Conservation (phyloP, 1,140 invertebrate species). For the Drosophila kohkoa region DNA sequence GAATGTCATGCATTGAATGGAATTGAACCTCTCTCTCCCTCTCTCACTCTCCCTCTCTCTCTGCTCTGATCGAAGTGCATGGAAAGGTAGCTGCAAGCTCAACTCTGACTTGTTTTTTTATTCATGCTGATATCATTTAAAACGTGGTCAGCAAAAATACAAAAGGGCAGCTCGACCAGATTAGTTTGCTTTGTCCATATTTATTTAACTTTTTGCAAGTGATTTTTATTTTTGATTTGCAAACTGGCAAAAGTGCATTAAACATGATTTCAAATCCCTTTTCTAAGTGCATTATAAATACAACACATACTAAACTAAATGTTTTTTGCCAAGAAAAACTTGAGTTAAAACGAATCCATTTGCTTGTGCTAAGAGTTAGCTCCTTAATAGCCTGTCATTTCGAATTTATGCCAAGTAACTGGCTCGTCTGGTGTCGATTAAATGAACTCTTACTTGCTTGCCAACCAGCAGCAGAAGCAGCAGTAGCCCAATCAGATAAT, state of each 20-base stretch:
- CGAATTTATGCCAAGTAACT: constrained; percentile 70
- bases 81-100: background rate
- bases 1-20: constrained; percentile 79
- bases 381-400: constrained; percentile 62
- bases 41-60: background rate
- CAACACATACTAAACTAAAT: background rate
- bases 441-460: constrained; percentile 55
- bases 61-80: background rate
- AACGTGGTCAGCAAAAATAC: constrained; percentile 48
- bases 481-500: constrained; percentile 62
- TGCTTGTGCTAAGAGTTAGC: background rate
- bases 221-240: constrained; percentile 18
- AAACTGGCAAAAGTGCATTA: constrained; percentile 1
- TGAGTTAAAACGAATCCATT: constrained; percentile 2
- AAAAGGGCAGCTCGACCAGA: constrained; percentile 57
- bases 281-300: background rate
- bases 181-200: constrained; percentile 67
- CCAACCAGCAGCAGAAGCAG: background rate
- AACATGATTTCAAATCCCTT: background rate
- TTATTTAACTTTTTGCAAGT: constrained; percentile 67
- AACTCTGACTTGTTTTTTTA: constrained; percentile 46
- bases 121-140: constrained; percentile 61
- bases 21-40: constrained; percentile 58
- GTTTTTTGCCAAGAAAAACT: background rate
- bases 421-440: constrained; percentile 73